phyloP scores from a whole-genome alignment of 2,113 vertebrate species.

The Carettochelys insculpta region DNA sequence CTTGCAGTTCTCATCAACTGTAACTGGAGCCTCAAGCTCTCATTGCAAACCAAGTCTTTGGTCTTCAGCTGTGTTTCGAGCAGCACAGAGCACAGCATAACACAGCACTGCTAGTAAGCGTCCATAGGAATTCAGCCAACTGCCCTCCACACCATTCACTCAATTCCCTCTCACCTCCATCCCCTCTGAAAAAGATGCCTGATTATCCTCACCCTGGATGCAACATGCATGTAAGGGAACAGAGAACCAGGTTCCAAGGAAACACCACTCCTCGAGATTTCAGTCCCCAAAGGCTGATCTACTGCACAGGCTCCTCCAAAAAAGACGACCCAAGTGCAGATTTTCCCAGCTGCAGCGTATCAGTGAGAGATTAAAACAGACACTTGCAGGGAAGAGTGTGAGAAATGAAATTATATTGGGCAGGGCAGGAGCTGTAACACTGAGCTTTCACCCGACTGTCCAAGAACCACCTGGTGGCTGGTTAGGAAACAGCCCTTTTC shows the following conservation, averaged over 20 bases:
- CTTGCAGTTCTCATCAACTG: neutral
- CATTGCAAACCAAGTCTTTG: neutral
- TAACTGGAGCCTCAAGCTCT: neutral
- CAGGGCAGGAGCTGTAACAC: too few relatives aligned
- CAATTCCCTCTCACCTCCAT: neutral
- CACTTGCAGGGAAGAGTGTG: too few relatives aligned
- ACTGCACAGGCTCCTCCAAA: neutral
- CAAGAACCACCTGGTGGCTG: too few relatives aligned
- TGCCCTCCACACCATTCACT: neutral
- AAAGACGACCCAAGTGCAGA: neutral
- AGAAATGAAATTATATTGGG: too few relatives aligned
- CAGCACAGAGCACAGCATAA: neutral
- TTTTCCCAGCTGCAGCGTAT: neutral
- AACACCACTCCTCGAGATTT: too few relatives aligned
- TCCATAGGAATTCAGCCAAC: too few relatives aligned
- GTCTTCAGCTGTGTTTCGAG: too few relatives aligned
- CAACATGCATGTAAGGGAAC: neutral
- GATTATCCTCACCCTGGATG: neutral
- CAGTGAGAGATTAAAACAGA: neutral
- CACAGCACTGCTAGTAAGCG: too few relatives aligned
- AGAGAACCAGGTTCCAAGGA: neutral
- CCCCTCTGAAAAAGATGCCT: neutral
- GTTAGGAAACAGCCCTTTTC: neutral
- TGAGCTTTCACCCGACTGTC: neutral
- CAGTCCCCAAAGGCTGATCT: neutral